A percentile compares a stretch with the other conserved stretches of the same genome.
Conservation (phyloP, 2,888 invertebrate species). For the Rhimphoctona megacephalus region DNA sequence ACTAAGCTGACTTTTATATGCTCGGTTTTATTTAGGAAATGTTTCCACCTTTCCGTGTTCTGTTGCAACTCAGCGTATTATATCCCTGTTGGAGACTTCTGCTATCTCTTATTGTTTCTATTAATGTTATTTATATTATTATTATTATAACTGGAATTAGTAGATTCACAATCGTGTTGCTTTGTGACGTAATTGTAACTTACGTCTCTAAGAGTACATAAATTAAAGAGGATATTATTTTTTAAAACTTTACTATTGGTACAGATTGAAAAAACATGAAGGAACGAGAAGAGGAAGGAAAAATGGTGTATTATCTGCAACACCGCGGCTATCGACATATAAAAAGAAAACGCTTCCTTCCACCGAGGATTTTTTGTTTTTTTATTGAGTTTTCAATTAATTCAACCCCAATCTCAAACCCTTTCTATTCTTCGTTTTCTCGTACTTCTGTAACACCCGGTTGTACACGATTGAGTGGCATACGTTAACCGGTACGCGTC, state of each 20-base stretch:
- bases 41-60: slow-evolving; percentile 13
- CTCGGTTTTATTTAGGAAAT: slow-evolving; percentile 53
- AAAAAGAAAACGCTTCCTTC: slow-evolving; percentile 28
- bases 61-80: slow-evolving; percentile 29
- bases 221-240: neutral
- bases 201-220: slow-evolving; percentile 36
- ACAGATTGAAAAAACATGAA: slow-evolving; percentile 48
- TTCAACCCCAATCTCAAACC: slow-evolving; percentile 31
- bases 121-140: neutral
- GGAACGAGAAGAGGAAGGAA: slow-evolving; percentile 49
- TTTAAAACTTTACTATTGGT: slow-evolving; percentile 25
- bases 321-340: slow-evolving; percentile 29
- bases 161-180: slow-evolving; percentile 30
- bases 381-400: slow-evolving; percentile 20
- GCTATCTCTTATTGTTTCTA: neutral
- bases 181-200: slow-evolving; percentile 34
- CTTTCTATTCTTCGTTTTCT: slow-evolving; percentile 51
- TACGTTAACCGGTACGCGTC: slow-evolving; percentile 72
- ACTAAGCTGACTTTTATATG: slow-evolving; percentile 58
- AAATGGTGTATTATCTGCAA: slow-evolving; percentile 20
- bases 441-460: slow-evolving; percentile 59
- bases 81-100: neutral
- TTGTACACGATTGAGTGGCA: slow-evolving; percentile 68
- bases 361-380: neutral
- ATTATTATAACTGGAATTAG: slow-evolving; percentile 20